These are phyloP conservation scores for Neocrepidodera transversa DNA, from an alignment of 2,888 invertebrate genomes.

Conservation along the genomic window DNA sequence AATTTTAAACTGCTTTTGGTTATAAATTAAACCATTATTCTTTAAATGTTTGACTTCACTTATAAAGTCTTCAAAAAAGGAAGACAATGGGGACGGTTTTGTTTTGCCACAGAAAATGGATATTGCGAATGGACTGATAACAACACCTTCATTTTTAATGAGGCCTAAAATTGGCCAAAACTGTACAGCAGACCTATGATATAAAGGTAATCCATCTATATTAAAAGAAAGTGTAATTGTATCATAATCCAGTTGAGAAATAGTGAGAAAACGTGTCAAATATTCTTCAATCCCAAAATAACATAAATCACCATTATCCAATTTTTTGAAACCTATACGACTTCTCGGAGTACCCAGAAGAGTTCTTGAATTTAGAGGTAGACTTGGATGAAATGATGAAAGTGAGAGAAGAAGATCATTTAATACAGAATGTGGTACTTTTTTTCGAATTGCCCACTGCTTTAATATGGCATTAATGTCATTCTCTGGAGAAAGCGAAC, in stretches of 20 bases:
- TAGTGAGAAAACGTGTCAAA: constrained; percentile 11
- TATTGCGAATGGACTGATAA: constrained; percentile 19
- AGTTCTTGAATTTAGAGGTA: constrained; percentile 9
- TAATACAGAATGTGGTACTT: background rate
- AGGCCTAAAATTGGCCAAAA: constrained; percentile 34
- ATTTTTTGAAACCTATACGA: too few species aligned
- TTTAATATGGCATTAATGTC: background rate
- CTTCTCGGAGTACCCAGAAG: constrained; percentile 11
- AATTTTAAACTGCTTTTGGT: too few species aligned
- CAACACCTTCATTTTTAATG: constrained; percentile 17
- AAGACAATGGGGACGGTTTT: constrained; percentile 22
- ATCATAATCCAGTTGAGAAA: constrained; percentile 10
- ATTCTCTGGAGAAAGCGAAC: too few species aligned
- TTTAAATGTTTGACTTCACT: constrained; percentile 22
- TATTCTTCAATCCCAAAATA: constrained; percentile 19
- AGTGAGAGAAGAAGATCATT: constrained; percentile 6
- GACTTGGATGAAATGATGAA: constrained; percentile 10
- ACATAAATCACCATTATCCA: constrained; percentile 11
- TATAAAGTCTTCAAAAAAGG: constrained; percentile 28
- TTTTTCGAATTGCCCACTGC: background rate
- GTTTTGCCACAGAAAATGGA: constrained; percentile 26
- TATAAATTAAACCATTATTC: constrained; percentile 16
- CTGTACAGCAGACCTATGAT: constrained; percentile 27
- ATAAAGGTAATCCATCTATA: constrained; percentile 31
- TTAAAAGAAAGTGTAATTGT: constrained; percentile 31